Base-by-base conservation (phyloP, 2,113 vertebrate species). In the Labrus mixtus region DNA sequence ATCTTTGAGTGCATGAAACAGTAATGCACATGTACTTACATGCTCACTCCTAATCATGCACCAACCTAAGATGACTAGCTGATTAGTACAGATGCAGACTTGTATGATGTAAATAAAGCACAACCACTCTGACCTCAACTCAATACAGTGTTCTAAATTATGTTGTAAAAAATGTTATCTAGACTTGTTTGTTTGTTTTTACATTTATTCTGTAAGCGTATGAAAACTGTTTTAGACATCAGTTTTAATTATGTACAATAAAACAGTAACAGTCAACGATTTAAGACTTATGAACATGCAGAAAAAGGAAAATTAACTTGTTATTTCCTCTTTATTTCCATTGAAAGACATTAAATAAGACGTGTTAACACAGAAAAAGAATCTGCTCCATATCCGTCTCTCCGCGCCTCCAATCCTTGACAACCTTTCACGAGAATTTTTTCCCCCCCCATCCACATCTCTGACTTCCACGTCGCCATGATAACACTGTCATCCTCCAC, bases 401-500 rank as follows among this genome's bases (percentile, higher is more conserved):
- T 8, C 36, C 74, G 82, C 17, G n/a, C 79, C 61, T 62, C 81
- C 56, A 23, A 75, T 74, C 59, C 68, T 70, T 68, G 87, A 87
- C 90, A 90, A 68, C 73, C 82, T 84, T 64, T 84, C 57, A 50
- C 54, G 41, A 68, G 68, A 79, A 73, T 61, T 73, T 56, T 33
- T 6, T 6, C 29, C 29, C 48, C 53, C 15, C 58, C 22, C 76
- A 79, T 81, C 73, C 78, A 9, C 84, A 81, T 82, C 84, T 82
- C 69, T 6, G 76, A 79, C 74, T 78, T 80, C 65, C 81, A 81
- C 65, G 23, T 68, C n/a, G 79, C 85, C 69, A 68, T 77, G 91
- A 90, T 90, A 90, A 90, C 83, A 75, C 80, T 89, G 89, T 90
- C 90, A 90, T 86, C 90, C 68, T 78, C 76, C 79, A 74, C 88